Evolutionary conservation across 1,140 invertebrate species (phyloP).

Genomic region (Tigriopus japonicus): DNA sequence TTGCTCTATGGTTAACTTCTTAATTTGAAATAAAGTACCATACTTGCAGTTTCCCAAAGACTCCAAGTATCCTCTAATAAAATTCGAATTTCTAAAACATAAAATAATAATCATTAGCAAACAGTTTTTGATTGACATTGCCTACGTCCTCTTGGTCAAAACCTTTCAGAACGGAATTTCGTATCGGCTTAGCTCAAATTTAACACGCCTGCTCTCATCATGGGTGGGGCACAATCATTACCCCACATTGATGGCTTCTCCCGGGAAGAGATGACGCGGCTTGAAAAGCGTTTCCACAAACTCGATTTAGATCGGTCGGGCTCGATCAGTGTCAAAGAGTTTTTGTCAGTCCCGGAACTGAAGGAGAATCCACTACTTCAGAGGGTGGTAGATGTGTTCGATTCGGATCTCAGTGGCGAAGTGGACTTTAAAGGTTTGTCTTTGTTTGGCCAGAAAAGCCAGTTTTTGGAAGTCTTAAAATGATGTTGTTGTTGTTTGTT

Average conservation of each 20-base stretch:
- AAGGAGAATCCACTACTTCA: conserved; percentile 38
- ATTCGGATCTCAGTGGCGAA: conserved; percentile 37
- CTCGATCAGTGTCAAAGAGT: conserved; percentile 35
- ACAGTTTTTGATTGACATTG: no score
- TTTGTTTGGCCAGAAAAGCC: no score
- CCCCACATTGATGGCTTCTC: conserved; percentile 19
- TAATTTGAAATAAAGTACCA: no score
- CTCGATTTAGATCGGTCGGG: conserved; percentile 36
- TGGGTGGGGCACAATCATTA: background rate
- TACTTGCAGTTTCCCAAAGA: no score
- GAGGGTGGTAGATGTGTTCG: conserved; percentile 38
- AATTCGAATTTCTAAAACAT: no score
- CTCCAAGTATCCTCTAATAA: no score
- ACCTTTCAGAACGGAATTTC: no score
- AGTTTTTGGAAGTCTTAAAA: no score
- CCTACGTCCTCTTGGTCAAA: no score
- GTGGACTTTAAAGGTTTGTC: conserved; percentile 35
- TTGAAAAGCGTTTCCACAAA: conserved; percentile 36
- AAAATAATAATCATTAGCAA: no score
- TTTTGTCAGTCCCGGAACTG: conserved; percentile 36
- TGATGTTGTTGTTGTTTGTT: background rate
- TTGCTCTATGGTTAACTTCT: no score
- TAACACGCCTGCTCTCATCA: conserved; percentile 8
- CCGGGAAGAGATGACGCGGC: conserved; percentile 31
- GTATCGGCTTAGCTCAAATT: no score